phyloP scores from a whole-genome alignment of 2,797 vertebrate genomes.

The Pangasius macronema region DNA sequence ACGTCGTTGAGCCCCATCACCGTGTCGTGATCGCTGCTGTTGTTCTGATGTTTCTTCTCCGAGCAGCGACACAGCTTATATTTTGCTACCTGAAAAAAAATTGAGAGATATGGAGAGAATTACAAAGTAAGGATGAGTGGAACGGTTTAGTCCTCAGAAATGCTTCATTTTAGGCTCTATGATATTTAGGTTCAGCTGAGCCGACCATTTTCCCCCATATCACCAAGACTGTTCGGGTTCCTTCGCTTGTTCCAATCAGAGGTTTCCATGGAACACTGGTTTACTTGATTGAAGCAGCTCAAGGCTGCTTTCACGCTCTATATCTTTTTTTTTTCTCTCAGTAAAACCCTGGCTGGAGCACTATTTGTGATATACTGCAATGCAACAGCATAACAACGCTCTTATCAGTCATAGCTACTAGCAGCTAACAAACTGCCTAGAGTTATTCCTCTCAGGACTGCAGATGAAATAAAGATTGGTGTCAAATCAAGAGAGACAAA shows the following conservation, averaged over 20 bases:
- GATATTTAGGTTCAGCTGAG: not conserved
- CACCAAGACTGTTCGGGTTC: not conserved
- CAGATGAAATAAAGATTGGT: not conserved
- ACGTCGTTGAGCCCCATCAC: constrained; percentile 93
- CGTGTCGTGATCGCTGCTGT: constrained; percentile 87
- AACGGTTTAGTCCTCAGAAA: not conserved
- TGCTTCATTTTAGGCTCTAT: not conserved
- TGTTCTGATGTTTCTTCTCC: constrained; percentile 87
- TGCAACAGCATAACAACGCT: not conserved
- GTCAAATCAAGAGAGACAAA: too few species aligned
- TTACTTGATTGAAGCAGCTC: not conserved
- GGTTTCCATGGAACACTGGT: not conserved
- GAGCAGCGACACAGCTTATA: constrained; percentile 90
- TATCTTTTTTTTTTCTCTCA: not conserved
- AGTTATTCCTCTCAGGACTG: not conserved
- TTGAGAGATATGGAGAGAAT: not conserved
- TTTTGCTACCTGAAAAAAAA: constrained; percentile 85
- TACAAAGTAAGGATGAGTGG: not conserved
- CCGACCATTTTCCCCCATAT: not conserved
- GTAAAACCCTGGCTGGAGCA: not conserved
- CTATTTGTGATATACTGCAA: not conserved
- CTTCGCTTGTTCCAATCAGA: not conserved
- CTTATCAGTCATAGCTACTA: not conserved
- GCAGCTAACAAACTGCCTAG: not conserved
- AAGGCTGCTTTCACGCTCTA: not conserved